These are phyloP conservation scores for Graptemys geographica DNA, from an alignment of 2,797 vertebrate species.

Conservation along the genomic window DNA sequence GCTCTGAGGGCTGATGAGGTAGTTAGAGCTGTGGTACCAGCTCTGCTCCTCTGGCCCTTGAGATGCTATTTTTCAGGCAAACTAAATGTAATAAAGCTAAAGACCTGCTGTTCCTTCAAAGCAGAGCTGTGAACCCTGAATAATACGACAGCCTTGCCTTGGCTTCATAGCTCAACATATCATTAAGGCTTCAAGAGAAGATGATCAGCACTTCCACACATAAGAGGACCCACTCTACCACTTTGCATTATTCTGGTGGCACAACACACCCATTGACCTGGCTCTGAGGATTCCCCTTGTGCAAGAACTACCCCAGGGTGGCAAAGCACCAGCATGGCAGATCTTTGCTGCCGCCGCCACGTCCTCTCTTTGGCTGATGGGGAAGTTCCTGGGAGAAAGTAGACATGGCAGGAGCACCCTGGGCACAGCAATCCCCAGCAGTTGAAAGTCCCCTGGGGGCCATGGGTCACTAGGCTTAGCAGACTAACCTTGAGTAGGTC, in stretches of 20 bases:
- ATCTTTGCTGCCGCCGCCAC: accelerated
- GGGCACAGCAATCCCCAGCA: neutral
- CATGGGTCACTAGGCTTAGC: neutral
- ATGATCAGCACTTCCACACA: neutral
- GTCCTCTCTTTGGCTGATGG: neutral
- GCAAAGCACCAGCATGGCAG: neutral
- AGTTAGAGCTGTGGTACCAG: neutral
- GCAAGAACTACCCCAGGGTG: neutral
- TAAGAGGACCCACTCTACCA: neutral
- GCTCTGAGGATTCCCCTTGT: neutral
- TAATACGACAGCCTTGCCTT: neutral
- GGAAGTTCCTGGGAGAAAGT: too few species aligned
- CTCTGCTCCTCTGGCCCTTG: neutral
- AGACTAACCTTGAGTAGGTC: neutral
- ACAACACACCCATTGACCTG: neutral
- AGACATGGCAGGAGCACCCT: neutral
- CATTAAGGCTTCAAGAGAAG: neutral
- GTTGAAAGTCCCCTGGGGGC: neutral
- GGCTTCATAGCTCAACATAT: too few species aligned
- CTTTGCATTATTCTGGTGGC: neutral
- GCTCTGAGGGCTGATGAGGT: neutral
- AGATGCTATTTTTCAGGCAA: too few species aligned
- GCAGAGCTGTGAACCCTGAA: neutral
- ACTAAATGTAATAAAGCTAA: too few species aligned
- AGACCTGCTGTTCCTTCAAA: neutral